Base-by-base conservation (phyloP, 2,797 vertebrate species). In the Denticeps clupeoides region DNA sequence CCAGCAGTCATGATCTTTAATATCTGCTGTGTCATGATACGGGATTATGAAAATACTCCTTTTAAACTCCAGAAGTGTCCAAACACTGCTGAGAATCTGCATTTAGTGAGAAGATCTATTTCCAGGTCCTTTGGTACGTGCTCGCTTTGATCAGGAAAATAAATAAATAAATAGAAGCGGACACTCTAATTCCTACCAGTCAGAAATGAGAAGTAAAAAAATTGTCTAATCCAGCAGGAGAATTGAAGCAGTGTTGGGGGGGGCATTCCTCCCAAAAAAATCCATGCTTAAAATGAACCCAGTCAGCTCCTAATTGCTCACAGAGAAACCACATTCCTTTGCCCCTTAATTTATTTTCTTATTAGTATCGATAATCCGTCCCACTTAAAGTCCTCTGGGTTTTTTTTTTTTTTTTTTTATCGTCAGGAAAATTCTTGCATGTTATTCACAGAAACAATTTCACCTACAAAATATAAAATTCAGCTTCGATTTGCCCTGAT, bases 121-220 rank as follows among this genome's bases (percentile, higher is more conserved):
- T 29, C 41, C 46, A 33, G 44, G 31, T 59, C 49, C 24, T 52
- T 27, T 3, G 51, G 52, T 53, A 62, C 53, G 53, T 51, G 15
- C 24, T 23, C 11, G 47, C 57, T 50, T 60, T 62, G 54, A 57
- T 57, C 23, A 16, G 19, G 47, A 48, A 57, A 56, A 60, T 31
- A 43, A 55, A n/a, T n/a, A n/a, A n/a, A n/a, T n/a, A n/a, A n/a
- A n/a, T n/a, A n/a, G 38, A 45, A 54, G 48, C 49, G 49, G 42
- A 58, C 42, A 41, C 22, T 28, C 11, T 51, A 50, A 55, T 44
- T 41, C 49, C 25, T 43, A 42, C 24, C 55, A 43, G 40, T 44
- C 48, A 47, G 52, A 47, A 55, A 47, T 48, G 56, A n/a, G n/a
- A n/a, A n/a, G n/a, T n/a, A n/a, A 55, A 53, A 55, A 58, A 47